Evolutionary conservation across 2,113 vertebrate species (phyloP).

Genomic region (Chelonoidis abingdonii): DNA sequence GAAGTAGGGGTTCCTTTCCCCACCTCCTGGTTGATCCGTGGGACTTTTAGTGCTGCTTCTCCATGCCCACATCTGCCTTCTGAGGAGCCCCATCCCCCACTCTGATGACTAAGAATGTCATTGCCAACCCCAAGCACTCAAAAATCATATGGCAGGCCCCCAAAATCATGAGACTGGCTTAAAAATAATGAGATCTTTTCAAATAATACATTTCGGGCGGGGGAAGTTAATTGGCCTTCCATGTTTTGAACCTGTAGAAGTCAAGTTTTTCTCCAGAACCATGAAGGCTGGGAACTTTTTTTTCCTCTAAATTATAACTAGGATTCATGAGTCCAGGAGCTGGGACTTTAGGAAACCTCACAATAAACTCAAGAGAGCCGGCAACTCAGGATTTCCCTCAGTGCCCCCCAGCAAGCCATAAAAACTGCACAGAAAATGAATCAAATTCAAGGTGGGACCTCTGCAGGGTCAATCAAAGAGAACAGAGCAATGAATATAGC

Average conservation of each 20-base stretch:
- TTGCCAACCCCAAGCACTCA: not conserved
- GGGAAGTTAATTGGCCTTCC: rapidly evolving
- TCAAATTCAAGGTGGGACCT: not conserved
- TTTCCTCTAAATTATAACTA: not conserved
- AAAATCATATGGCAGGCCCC: not conserved
- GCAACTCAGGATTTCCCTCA: rapidly evolving
- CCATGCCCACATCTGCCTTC: not conserved
- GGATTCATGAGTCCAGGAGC: not conserved
- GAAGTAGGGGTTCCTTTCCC: too few species aligned
- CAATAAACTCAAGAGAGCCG: not conserved
- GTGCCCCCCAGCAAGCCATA: not conserved
- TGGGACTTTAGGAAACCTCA: not conserved
- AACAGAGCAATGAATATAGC: not conserved
- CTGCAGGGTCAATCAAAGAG: not conserved
- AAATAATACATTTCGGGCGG: not conserved
- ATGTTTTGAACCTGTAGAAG: rapidly evolving
- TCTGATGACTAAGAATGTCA: not conserved
- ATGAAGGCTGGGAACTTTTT: not conserved
- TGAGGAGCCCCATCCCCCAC: not conserved
- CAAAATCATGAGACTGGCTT: not conserved
- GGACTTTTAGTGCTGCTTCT: not conserved
- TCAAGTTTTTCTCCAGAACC: not conserved
- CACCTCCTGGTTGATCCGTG: too few species aligned
- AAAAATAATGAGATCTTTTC: not conserved
- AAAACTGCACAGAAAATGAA: not conserved